Evolutionary conservation across 1,140 invertebrate genomes (phyloP).

Genomic region (Mya arenaria): DNA sequence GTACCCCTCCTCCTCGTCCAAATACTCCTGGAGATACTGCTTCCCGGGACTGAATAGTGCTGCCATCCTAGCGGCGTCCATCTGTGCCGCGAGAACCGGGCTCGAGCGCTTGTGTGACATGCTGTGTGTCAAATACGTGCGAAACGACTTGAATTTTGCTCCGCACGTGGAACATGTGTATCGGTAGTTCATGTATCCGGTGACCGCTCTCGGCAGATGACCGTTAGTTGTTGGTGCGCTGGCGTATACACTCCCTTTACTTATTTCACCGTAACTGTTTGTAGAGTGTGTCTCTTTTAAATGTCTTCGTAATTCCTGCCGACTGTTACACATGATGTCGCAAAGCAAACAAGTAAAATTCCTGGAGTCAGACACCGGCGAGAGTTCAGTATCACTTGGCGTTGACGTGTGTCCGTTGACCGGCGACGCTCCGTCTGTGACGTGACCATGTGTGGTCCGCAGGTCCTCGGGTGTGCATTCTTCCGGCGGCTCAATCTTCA

Average conservation of each 20-base stretch:
- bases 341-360: conserved; percentile 47
- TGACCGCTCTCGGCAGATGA: background rate
- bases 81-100: background rate
- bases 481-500: conserved; percentile 44
- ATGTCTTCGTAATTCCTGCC: conserved; percentile 25
- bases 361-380: background rate
- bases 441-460: background rate
- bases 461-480: conserved; percentile 7
- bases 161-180: conserved; percentile 43
- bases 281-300: conserved; percentile 26
- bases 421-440: background rate
- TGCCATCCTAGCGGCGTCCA: conserved; percentile 33
- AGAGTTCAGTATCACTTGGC: background rate
- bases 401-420: background rate
- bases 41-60: conserved; percentile 45
- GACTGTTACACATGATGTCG: conserved; percentile 26
- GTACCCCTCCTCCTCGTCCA: conserved; percentile 6
- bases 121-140: conserved; percentile 34
- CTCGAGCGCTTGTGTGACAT: conserved; percentile 34
- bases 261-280: conserved; percentile 8
- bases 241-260: background rate
- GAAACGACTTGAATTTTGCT: conserved; percentile 53
- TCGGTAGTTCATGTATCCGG: conserved; percentile 37
- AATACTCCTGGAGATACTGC: conserved; percentile 36
- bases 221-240: conserved; percentile 4